These are phyloP conservation scores for Drosophila bifasciata DNA, from an alignment of 1,140 invertebrate genomes.

Conservation along the genomic window DNA sequence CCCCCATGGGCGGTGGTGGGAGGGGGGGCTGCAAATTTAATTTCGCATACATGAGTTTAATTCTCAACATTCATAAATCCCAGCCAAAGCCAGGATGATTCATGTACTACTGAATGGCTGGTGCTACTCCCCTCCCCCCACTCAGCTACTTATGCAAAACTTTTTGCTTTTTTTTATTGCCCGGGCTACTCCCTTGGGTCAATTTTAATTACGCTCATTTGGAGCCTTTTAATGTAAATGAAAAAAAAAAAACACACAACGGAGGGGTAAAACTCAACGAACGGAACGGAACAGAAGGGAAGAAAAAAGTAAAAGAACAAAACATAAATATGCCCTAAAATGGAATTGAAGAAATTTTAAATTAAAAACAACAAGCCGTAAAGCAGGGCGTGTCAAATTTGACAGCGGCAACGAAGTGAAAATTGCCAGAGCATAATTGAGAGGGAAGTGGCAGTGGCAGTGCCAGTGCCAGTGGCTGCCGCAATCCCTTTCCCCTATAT, in stretches of 20 bases:
- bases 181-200: slow-evolving; percentile 68
- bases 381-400: slow-evolving; percentile 73
- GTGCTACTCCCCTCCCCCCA: slow-evolving; percentile 1
- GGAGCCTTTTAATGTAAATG: slow-evolving; percentile 63
- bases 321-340: slow-evolving; percentile 40
- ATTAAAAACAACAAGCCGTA: slow-evolving; percentile 62
- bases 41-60: slow-evolving; percentile 66
- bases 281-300: slow-evolving; percentile 3
- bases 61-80: slow-evolving; percentile 56
- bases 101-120: slow-evolving; percentile 32
- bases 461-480: neutral
- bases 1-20: slow-evolving; percentile 37
- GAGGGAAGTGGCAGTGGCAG: slow-evolving; percentile 29
- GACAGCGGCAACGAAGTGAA: slow-evolving; percentile 80
- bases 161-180: slow-evolving; percentile 47
- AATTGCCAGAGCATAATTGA: slow-evolving; percentile 75
- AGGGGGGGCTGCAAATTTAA: slow-evolving; percentile 53
- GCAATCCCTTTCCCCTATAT: slow-evolving; percentile 33
- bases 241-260: slow-evolving; percentile 34
- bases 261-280: slow-evolving; percentile 8
- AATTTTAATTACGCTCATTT: slow-evolving; percentile 82
- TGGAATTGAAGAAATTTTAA: slow-evolving; percentile 49
- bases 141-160: slow-evolving; percentile 63
- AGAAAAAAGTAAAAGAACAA: slow-evolving; percentile 26
- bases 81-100: slow-evolving; percentile 42